Conservation (phyloP, 2,888 invertebrate species). For the Spodoptera picta region DNA sequence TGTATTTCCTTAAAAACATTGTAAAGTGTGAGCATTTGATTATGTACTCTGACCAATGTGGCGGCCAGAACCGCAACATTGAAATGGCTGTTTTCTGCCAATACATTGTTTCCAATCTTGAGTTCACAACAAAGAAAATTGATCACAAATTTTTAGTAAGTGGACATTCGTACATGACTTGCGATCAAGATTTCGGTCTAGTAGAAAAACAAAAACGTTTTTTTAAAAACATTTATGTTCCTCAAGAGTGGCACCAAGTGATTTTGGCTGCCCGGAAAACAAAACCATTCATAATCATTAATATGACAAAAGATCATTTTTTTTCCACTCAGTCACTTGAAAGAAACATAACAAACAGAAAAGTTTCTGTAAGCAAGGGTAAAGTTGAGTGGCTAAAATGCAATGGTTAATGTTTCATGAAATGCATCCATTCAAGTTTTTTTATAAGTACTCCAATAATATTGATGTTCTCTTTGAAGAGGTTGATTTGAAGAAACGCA, state of each 20-base stretch:
- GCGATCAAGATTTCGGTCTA: conserved; percentile 8
- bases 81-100: conserved; percentile 2
- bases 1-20: background rate
- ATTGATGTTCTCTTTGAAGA: conserved; percentile 9
- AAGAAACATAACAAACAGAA: background rate
- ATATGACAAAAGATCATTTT: background rate
- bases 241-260: conserved; percentile 12
- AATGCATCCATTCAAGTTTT: conserved; percentile 9
- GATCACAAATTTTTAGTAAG: conserved; percentile 5
- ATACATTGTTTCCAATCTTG: conserved; percentile 10
- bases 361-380: background rate
- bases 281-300: background rate
- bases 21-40: conserved; percentile 11
- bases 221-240: background rate
- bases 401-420: background rate
- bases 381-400: conserved; percentile 7
- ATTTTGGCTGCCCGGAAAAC: conserved; percentile 3
- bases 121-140: conserved; percentile 15
- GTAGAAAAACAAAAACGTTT: conserved; percentile 4
- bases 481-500: conserved; percentile 6
- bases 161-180: conserved; percentile 10
- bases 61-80: conserved; percentile 27
- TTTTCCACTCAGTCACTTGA: no score
- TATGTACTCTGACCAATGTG: conserved; percentile 48
- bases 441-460: conserved; percentile 11